phyloP scores from a whole-genome alignment of 2,888 invertebrate species.

The Agriopis leucophaearia region DNA sequence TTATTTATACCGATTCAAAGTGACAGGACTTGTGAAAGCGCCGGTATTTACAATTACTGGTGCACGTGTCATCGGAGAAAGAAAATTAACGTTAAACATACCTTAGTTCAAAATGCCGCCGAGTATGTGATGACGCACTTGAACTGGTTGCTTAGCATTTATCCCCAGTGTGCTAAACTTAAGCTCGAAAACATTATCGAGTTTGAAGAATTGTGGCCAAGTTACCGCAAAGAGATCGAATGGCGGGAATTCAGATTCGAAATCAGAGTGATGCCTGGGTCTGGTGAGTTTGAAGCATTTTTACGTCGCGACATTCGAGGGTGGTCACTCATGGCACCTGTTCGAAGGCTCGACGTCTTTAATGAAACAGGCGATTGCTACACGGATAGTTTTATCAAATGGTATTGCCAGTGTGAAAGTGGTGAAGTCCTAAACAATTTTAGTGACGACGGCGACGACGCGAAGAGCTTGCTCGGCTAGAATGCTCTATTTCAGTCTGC shows the following conservation, averaged over 20 bases:
- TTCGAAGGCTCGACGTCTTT: slow-evolving; percentile 15
- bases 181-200: slow-evolving; percentile 14
- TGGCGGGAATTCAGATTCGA: slow-evolving; percentile 26
- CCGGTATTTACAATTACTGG: slow-evolving; percentile 91
- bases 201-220: slow-evolving; percentile 27
- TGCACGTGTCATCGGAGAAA: no score
- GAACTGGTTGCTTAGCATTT: slow-evolving; percentile 50
- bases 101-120: slow-evolving; percentile 41
- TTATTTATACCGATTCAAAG: slow-evolving; percentile 90
- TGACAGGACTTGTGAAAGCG: slow-evolving; percentile 90
- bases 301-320: slow-evolving; percentile 17
- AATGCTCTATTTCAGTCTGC: no score
- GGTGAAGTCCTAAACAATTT: no score
- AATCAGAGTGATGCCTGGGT: slow-evolving; percentile 22
- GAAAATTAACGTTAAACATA: not conserved
- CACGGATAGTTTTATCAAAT: slow-evolving; percentile 13
- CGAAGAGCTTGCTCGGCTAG: not conserved
- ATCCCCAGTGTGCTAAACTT: slow-evolving; percentile 55
- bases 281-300: slow-evolving; percentile 24
- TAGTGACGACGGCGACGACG: not conserved
- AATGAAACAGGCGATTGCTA: slow-evolving; percentile 11
- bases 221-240: slow-evolving; percentile 22
- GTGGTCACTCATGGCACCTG: slow-evolving; percentile 23
- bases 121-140: slow-evolving; percentile 10
- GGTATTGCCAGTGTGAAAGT: slow-evolving; percentile 24